These are phyloP conservation scores for Gandaritis pyraliata DNA, from an alignment of 2,888 invertebrate genomes.

Conservation along the genomic window DNA sequence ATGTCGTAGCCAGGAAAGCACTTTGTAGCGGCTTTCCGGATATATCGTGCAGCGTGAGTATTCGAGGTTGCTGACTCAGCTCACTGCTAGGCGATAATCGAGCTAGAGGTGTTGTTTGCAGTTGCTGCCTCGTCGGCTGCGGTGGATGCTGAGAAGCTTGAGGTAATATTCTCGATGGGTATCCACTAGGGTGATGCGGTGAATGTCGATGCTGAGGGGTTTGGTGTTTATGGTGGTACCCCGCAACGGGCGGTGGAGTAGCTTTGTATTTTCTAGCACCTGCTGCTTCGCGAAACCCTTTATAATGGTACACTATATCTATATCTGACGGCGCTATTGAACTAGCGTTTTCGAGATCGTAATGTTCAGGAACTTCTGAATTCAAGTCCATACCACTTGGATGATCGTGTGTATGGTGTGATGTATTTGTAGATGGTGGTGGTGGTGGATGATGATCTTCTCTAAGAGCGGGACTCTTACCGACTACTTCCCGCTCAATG, in stretches of 20 bases:
- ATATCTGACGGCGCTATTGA: slow-evolving; percentile 99
- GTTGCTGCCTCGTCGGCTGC: slow-evolving; percentile 87
- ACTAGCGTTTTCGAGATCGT: slow-evolving; percentile 98
- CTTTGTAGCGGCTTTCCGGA: slow-evolving; percentile 96
- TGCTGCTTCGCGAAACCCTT: slow-evolving; percentile 94
- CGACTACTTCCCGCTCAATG: slow-evolving; percentile 94
- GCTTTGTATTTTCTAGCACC: slow-evolving; percentile 95
- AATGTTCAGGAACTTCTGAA: slow-evolving; percentile 94
- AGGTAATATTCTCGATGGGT: slow-evolving; percentile 89
- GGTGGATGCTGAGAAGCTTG: slow-evolving; percentile 88
- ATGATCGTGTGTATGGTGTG: slow-evolving; percentile 89
- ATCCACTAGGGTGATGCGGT: slow-evolving; percentile 89
- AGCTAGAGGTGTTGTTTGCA: slow-evolving; percentile 96
- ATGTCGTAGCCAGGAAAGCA: slow-evolving; percentile 94
- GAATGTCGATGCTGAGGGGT: slow-evolving; percentile 90
- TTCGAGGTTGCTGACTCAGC: slow-evolving; percentile 95
- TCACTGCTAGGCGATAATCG: slow-evolving; percentile 96
- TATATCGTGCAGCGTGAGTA: slow-evolving; percentile 96
- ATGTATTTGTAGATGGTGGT: slow-evolving; percentile 89
- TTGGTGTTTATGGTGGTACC: slow-evolving; percentile 91
- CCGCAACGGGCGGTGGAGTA: slow-evolving; percentile 91
- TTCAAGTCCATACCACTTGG: slow-evolving; percentile 89
- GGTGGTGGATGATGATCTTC: slow-evolving; percentile 92
- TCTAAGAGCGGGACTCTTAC: slow-evolving; percentile 91
- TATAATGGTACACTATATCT: slow-evolving; percentile 98